phyloP scores from a whole-genome alignment of 2,113 vertebrate genomes.

The Siniperca knerii region DNA sequence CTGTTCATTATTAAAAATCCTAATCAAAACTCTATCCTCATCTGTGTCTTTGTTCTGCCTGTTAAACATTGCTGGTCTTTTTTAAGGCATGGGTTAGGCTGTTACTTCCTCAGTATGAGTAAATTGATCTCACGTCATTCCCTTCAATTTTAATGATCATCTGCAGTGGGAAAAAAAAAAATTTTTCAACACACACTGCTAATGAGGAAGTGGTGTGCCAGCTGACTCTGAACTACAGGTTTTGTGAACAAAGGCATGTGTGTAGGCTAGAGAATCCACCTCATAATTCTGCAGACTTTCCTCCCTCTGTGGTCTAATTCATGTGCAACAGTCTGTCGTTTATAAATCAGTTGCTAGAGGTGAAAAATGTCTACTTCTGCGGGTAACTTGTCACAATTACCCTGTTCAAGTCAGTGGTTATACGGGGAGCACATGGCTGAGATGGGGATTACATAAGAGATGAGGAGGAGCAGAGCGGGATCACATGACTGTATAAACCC shows the following conservation, averaged over 20 bases:
- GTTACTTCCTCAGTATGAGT: not conserved
- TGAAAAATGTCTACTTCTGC: not conserved
- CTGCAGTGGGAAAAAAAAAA: not conserved
- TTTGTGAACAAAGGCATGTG: slow-evolving; percentile 40
- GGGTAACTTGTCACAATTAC: slow-evolving; percentile 23
- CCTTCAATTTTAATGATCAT: slow-evolving; percentile 13
- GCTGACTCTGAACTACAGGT: slow-evolving; percentile 22
- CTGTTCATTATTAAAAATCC: slow-evolving; percentile 19
- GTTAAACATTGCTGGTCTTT: not conserved
- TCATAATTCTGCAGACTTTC: not conserved
- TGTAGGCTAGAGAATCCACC: slow-evolving; percentile 9
- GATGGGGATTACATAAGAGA: slow-evolving; percentile 71
- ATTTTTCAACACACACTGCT: slow-evolving; percentile 20
- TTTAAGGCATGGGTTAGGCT: not conserved
- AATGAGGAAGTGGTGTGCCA: slow-evolving; percentile 52
- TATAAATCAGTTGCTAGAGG: not conserved
- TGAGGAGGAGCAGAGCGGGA: slow-evolving; percentile 54
- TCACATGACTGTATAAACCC: slow-evolving; percentile 68
- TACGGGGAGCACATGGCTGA: slow-evolving; percentile 57
- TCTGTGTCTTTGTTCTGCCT: slow-evolving; percentile 7
- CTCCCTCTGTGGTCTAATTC: not conserved
- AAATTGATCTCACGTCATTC: not conserved
- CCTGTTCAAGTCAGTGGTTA: slow-evolving; percentile 59
- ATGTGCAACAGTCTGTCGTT: not conserved
- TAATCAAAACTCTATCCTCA: not conserved